Percentiles rank a stretch among this genome's conserved stretches.
These are phyloP conservation scores for Chloebia gouldiae DNA, from an alignment of 2,113 vertebrate species.

Conservation along the genomic window DNA sequence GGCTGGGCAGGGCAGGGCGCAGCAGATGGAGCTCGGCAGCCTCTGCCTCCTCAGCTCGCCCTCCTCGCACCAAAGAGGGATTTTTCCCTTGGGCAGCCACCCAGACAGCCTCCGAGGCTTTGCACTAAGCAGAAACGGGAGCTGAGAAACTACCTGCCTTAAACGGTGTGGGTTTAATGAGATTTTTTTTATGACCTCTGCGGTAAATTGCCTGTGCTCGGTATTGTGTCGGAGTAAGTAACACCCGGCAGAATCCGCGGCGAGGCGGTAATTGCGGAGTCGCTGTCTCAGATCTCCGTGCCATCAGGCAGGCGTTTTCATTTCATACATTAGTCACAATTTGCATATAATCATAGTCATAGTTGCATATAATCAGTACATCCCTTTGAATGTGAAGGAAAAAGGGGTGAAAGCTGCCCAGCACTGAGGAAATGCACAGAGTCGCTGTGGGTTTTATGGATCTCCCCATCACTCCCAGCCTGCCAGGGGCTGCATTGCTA, in stretches of 20 bases:
- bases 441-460: neutral
- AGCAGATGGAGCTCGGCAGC: neutral
- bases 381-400: neutral
- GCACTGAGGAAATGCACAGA: neutral
- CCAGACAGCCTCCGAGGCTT: neutral
- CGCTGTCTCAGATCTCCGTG: neutral
- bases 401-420: neutral
- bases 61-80: neutral
- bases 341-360: slow-evolving; percentile 25
- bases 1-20: neutral
- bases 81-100: neutral
- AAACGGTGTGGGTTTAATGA: slow-evolving; percentile 33
- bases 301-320: slow-evolving; percentile 29
- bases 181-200: slow-evolving; percentile 29
- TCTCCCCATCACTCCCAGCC: neutral
- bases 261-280: slow-evolving; percentile 21
- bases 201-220: slow-evolving; percentile 27
- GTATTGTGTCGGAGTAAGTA: slow-evolving; percentile 13
- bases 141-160: slow-evolving; percentile 24
- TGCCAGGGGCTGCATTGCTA: neutral
- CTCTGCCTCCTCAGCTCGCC: neutral
- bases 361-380: neutral
- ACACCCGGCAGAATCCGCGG: neutral
- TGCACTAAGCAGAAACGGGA: neutral
- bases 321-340: slow-evolving; percentile 35